Evolutionary conservation across 2,888 invertebrate species (phyloP).

Genomic region (Lasioglossum oenotherae): DNA sequence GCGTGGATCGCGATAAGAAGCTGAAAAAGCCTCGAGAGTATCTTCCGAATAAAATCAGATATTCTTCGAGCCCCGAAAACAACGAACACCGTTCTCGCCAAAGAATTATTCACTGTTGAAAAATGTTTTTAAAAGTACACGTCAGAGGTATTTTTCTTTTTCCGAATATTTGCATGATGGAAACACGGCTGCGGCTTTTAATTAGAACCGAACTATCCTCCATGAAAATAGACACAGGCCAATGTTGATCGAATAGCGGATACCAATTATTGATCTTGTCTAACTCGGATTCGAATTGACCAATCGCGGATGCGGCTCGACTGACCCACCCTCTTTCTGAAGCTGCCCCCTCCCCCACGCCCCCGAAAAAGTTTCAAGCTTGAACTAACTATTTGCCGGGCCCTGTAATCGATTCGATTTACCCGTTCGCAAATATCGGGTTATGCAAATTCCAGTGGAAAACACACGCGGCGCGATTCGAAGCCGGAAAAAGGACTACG

Average conservation of each 20-base stretch:
- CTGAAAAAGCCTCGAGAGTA: background rate
- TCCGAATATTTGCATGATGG: background rate
- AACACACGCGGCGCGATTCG: background rate
- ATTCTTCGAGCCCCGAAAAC: background rate
- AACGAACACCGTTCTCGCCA: too few relatives aligned
- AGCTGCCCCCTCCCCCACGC: background rate
- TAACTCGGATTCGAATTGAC: background rate
- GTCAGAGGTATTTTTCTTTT: background rate
- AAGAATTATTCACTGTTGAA: too few relatives aligned
- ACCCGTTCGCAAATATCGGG: slow-evolving; percentile 1
- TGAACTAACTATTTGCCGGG: background rate
- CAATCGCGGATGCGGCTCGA: background rate
- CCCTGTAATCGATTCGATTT: slow-evolving; percentile 10
- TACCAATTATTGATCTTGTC: background rate
- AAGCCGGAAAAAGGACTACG: background rate
- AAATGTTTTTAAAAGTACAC: too few relatives aligned
- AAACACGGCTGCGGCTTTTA: background rate
- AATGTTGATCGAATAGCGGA: background rate
- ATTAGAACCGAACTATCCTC: background rate
- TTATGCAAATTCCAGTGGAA: background rate
- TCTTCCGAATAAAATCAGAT: background rate
- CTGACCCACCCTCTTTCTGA: background rate
- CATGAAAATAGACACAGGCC: background rate
- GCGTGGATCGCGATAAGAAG: background rate
- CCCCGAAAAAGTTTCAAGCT: background rate